A percentile compares a stretch with the other conserved stretches of the same genome.
phyloP scores from a whole-genome alignment of 2,113 vertebrate genomes.

The Xenopus borealis region DNA sequence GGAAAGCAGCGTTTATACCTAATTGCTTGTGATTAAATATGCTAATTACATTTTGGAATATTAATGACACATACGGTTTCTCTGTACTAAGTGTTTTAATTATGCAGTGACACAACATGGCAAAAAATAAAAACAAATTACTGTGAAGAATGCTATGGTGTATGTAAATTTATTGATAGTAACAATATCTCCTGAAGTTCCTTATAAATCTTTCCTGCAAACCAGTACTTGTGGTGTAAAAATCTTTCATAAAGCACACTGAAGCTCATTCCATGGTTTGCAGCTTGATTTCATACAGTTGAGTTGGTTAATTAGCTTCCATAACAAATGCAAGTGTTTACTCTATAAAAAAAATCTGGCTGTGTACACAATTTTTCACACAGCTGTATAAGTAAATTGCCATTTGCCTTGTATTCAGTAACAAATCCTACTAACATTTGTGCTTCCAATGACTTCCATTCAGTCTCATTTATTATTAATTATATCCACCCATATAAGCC shows the following conservation, averaged over 20 bases:
- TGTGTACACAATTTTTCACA: conserved; percentile 23
- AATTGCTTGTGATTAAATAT: conserved; percentile 86
- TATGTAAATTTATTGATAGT: conserved; percentile 20
- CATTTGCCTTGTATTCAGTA: conserved; percentile 40
- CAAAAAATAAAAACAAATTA: conserved; percentile 63
- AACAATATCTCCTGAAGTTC: neutral
- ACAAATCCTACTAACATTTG: conserved; percentile 26
- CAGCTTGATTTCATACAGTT: conserved; percentile 28
- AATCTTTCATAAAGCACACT: conserved; percentile 10
- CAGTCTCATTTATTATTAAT: conserved; percentile 41
- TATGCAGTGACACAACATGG: conserved; percentile 74
- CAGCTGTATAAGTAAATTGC: conserved; percentile 44
- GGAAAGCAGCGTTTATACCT: conserved; percentile 68
- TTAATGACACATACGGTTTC: conserved; percentile 71
- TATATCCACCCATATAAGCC: conserved; percentile 36
- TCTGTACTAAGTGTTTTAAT: conserved; percentile 80
- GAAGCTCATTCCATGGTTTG: neutral
- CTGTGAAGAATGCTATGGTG: conserved; percentile 2
- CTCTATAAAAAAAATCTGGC: conserved; percentile 33
- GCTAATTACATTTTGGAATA: conserved; percentile 83
- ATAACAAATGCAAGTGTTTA: conserved; percentile 42
- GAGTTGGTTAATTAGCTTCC: conserved; percentile 42
- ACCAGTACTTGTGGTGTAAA: conserved; percentile 1
- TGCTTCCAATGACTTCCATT: conserved; percentile 21
- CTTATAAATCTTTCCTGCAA: conserved; percentile 23